Evolutionary conservation across 2,888 invertebrate species (phyloP).

Genomic region (Plusia festucae): DNA sequence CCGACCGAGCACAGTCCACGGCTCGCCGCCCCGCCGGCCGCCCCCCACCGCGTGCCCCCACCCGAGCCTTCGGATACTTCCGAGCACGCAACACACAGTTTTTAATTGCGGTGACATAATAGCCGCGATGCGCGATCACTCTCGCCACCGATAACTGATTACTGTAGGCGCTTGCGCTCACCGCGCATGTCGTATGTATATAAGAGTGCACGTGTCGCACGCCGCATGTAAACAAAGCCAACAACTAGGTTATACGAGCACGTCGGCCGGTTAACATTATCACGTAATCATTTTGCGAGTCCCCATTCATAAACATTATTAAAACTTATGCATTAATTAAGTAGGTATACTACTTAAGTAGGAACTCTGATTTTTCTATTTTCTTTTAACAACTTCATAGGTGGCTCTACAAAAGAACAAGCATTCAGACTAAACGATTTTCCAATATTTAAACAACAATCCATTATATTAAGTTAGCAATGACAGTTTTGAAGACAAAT

Average conservation of each 20-base stretch:
- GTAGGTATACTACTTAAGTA: no score
- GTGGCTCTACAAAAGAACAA: no score
- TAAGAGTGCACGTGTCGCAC: constrained; percentile 72
- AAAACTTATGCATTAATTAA: constrained; percentile 8
- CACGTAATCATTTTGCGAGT: constrained; percentile 45
- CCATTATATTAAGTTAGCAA: no score
- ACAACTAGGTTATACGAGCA: constrained; percentile 62
- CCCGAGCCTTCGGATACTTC: constrained; percentile 50
- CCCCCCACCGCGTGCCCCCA: constrained; percentile 43
- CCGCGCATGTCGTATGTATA: constrained; percentile 62
- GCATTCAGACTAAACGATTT: no score
- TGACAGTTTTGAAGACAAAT: no score
- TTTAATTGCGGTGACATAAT: constrained; percentile 79
- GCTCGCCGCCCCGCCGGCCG: constrained; percentile 54
- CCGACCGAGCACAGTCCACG: constrained; percentile 66
- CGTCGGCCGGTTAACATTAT: constrained; percentile 43
- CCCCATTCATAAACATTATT: constrained; percentile 27
- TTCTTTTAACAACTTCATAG: no score
- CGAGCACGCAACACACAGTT: constrained; percentile 67
- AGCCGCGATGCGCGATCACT: constrained; percentile 74
- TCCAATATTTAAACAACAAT: no score
- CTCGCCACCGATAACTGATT: constrained; percentile 75
- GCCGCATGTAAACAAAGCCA: constrained; percentile 76
- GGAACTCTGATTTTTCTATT: no score
- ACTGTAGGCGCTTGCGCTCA: constrained; percentile 60